Percentiles rank a stretch among this genome's conserved stretches.
phyloP scores from a whole-genome alignment of 2,888 invertebrate species.

The Synergus gifuensis region DNA sequence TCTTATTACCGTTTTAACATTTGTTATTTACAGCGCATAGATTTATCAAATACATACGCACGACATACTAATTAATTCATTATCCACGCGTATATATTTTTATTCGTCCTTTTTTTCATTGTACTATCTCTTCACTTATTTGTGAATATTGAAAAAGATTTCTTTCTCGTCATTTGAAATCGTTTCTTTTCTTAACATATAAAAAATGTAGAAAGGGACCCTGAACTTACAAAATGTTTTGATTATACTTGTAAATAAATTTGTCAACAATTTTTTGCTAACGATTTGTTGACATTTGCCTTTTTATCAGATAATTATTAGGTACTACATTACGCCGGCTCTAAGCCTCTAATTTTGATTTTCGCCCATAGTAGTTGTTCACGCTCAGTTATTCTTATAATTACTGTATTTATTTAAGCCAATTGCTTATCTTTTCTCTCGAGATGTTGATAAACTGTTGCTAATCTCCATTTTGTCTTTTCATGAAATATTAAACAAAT shows the following conservation, averaged over 20 bases:
- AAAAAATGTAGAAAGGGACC: conserved; percentile 43
- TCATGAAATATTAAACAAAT: not conserved
- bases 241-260: conserved; percentile 9
- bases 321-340: conserved; percentile 15
- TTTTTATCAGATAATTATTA: conserved; percentile 28
- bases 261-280: conserved; percentile 4
- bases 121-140: conserved; percentile 29
- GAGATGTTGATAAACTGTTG: not conserved
- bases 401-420: conserved; percentile 23
- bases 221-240: conserved; percentile 47
- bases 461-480: not conserved
- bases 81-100: conserved; percentile 4
- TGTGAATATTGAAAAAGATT: conserved; percentile 24
- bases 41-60: conserved; percentile 8
- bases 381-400: conserved; percentile 38
- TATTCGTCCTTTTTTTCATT: conserved; percentile 18
- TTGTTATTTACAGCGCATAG: conserved; percentile 32
- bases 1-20: conserved; percentile 3
- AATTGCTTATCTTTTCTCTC: not conserved
- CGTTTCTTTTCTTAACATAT: not conserved
- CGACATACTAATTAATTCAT: conserved; percentile 36
- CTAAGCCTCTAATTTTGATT: conserved; percentile 54
- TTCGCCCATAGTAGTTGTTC: conserved; percentile 47
- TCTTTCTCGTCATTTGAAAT: not conserved
- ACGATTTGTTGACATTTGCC: not conserved